These are phyloP conservation scores for Nansenia antarctica DNA, from an alignment of 2,113 vertebrate genomes.

Conservation along the genomic window DNA sequence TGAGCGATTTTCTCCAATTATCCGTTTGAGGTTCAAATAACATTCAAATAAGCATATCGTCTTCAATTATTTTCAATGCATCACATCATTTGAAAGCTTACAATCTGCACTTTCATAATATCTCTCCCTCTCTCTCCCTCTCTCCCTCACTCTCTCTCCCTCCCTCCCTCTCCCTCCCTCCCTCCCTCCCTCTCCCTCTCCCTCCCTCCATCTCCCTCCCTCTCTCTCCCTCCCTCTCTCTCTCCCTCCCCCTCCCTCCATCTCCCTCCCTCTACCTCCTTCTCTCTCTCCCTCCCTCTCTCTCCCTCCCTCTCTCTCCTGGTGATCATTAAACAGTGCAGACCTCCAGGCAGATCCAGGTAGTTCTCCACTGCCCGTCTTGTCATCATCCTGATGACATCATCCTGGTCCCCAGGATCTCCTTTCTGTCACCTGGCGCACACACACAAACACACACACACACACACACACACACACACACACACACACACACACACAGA, in stretches of 20 bases:
- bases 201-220: background rate
- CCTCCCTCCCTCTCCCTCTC: background rate
- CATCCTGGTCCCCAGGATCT: conserved; percentile 38
- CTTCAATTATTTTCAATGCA: no score
- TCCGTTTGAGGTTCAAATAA: no score
- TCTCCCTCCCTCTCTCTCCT: conserved; percentile 2
- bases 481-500: conserved; percentile 44
- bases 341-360: conserved; percentile 47
- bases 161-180: background rate
- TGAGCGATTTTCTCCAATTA: no score
- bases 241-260: background rate
- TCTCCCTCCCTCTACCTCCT: background rate
- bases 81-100: no score
- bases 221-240: background rate
- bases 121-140: conserved; percentile 11
- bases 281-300: background rate
- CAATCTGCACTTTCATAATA: no score
- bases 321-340: conserved; percentile 57
- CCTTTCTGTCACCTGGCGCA: conserved; percentile 47
- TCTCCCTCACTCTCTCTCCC: background rate
- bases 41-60: no score
- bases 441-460: no score
- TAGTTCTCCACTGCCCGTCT: conserved; percentile 42
- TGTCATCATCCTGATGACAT: conserved; percentile 59
- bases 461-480: no score